Base-by-base conservation (phyloP, 2,888 invertebrate genomes). In the Lasioglossum lativentre region DNA sequence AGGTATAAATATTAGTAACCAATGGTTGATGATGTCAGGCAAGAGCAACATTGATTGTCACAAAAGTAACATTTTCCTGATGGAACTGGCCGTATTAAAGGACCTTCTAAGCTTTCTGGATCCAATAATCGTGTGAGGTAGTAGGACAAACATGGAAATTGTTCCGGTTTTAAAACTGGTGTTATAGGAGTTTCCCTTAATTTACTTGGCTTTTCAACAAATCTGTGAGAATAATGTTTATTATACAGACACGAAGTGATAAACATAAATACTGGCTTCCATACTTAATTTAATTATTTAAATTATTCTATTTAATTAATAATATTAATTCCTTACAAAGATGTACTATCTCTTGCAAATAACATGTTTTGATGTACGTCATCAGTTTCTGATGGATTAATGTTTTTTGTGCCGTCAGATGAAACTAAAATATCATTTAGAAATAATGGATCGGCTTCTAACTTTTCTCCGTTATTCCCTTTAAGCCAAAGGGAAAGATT, bases 401-500 rank as follows among this genome's bases (percentile, higher is more conserved):
- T 75, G 86, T 45, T 68, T 30, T 93, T 85, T 59, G 80, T 87
- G 8, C 90, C 86, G 12, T 82, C 78, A n/a, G 90, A 82, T 75
- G 95, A 89, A 19, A 91, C 89, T 6, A 96, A 94, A 91, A 96
- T 96, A 90, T 96, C 96, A 75, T 96, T 95, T 52, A 93, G 86
- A 92, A 96, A 97, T 47, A 97, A 92, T 0, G 95, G 95, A 91
- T 95, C 95, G 76, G 95, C 94, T 90, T 96, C 94, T 0, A 96
- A 92, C 73, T 96, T 95, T 12, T 95, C 92, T 23, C 97, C 97
- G 90, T 96, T 96, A 78, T 96, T 96, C 34, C 96, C 96, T 76
- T 40, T n/a, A 70, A 40, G 5, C 2, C 68, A 12, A 38, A 34
- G 4, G 0, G 12, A n/a, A 38, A n/a, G 12, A 70, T 66, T 34